Base-by-base conservation (phyloP, 2,888 invertebrate genomes). In the Drosophila recens region DNA sequence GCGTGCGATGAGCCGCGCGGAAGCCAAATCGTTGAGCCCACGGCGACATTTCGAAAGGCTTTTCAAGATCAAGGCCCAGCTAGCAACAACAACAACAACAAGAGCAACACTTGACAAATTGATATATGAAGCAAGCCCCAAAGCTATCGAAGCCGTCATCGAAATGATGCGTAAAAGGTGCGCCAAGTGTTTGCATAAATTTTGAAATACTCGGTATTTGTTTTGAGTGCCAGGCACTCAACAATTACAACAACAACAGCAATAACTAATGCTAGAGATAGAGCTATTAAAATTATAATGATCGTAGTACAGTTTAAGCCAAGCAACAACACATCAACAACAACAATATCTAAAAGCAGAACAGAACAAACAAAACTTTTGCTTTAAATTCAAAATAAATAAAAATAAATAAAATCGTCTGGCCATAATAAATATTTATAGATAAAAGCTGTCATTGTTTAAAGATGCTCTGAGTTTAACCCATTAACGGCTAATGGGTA, bases 21-120 rank as follows among this genome's bases (percentile, higher is more conserved):
- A 79, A 79, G 79, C 79, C 62, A 53, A 48, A 56, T 30, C 53
- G 33, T 48, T 42, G 49, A 48, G 75, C 72, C 72, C 64, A 71
- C 66, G 78, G 79, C 76, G 81, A 73, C 75, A 87, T 84, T 87
- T 85, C 84, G 84, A 85, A 85, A 85, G 84, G 80, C 87, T 87
- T 85, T 85, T 85, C 84, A 85, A 85, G 84, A 85, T 85, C 84
- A 85, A 85, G 84, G 84, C 82, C 84, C 27, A 67, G 33, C 43
- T 45, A 59, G 51, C 17, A 61, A 27, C 42, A 67, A 10, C 40
- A 68, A 46, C 17, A 61, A 48, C 43, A 58, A 34, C 27, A 58
- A 33, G 34, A 49, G 56, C 67, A 79, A 75, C 75, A 82, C 86
- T 85, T 71, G 67, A 78, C 43, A 74, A 77, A 82, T 82, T 72